Base-by-base conservation (phyloP, 2,797 vertebrate genomes). In the Chelon auratus region DNA sequence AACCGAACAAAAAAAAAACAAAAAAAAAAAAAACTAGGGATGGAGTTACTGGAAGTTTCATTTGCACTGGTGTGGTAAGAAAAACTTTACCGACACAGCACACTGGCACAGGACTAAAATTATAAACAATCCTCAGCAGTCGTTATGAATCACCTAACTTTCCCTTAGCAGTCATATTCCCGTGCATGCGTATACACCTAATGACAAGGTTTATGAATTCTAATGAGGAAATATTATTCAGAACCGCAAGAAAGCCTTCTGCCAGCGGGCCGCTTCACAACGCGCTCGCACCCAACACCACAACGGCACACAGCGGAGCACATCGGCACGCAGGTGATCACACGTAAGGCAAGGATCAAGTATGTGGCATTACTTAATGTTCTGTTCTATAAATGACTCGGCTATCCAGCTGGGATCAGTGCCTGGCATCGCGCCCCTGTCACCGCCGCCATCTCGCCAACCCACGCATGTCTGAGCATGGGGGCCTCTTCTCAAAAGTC, bases 311-410 rank as follows among this genome's bases (percentile, higher is more conserved):
- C 59, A 77, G 9, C 33, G n/a, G 66, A 59, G 74, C 63, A 22
- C 56, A 37, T 42, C 75, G 45, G 50, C 70, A 61, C 54, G 80
- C 83, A 91, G 84, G 85, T 89, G 83, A 82, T 66, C 76, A 62
- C 69, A 77, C 80, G 68, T 64, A 72, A 73, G 70, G 68, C 60
- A 9, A 78, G 83, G 79, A 75, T 84, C 76, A 71, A 86, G 77
- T 90, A 81, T 77, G 82, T 79, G 84, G 79, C 77, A 75, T 87
- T 68, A 82, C 86, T 93, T 87, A 87, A 93, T 86, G 91, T 91
- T 87, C 89, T 74, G 86, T 87, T 89, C 91, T 93, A 93, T 91
- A 94, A 94, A 94, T 92, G 91, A 92, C 91, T 91, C 62, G 1
- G 83, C 82, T 64, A 68, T 84, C 88, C 86, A 87, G 86, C 86